These are phyloP conservation scores for Hemichromis elongatus DNA, from an alignment of 2,113 vertebrate species.

Conservation along the genomic window DNA sequence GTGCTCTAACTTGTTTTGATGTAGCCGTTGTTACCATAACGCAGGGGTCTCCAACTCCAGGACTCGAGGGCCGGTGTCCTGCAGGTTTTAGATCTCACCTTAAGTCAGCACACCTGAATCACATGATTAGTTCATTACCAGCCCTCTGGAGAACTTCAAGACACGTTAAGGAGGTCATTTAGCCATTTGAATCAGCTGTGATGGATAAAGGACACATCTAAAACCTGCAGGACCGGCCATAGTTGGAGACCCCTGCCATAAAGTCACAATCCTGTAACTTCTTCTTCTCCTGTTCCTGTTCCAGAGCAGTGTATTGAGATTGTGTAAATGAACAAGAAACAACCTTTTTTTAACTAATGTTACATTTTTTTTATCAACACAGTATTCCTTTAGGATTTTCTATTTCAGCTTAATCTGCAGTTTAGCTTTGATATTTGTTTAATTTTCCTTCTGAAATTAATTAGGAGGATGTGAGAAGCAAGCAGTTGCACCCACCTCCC, in stretches of 20 bases:
- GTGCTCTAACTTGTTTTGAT: background rate
- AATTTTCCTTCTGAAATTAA: slow-evolving; percentile 60
- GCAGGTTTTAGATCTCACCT: too few species aligned
- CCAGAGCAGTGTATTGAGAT: background rate
- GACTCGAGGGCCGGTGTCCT: too few species aligned
- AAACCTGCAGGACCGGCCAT: too few species aligned
- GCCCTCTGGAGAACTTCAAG: too few species aligned
- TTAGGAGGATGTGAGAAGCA: slow-evolving; percentile 46
- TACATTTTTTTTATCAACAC: background rate
- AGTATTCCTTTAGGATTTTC: background rate
- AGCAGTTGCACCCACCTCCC: slow-evolving; percentile 16
- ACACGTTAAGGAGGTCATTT: too few species aligned
- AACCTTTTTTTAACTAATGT: background rate
- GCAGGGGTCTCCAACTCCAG: too few species aligned
- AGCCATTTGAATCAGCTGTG: too few species aligned
- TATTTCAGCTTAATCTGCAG: slow-evolving; percentile 7
- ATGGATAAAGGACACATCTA: too few species aligned
- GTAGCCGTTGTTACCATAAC: background rate
- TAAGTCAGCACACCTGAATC: too few species aligned
- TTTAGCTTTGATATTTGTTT: slow-evolving; percentile 56
- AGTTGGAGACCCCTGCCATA: too few species aligned
- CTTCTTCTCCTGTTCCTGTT: background rate
- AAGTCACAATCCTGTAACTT: background rate
- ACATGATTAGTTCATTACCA: too few species aligned
- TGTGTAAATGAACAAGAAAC: background rate